Evolutionary conservation across 2,888 invertebrate genomes (phyloP), one percentile per base, ranked within the genome.

Genomic region (Leucania comma): DNA sequence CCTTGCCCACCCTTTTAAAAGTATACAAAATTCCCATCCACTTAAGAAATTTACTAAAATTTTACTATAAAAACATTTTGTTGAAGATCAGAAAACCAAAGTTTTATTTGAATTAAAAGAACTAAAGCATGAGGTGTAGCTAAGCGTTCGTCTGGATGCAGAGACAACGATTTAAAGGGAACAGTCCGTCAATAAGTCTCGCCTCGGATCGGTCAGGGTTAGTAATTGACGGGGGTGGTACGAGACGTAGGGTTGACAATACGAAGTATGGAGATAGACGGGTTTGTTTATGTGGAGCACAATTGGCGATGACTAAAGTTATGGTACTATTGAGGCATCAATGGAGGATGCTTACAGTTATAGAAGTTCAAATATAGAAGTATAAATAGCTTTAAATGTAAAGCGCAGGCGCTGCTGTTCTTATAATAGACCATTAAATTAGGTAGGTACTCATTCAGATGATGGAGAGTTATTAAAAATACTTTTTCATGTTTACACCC

Each of bases 111-210:
- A 72, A 66, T 73, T 56, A 72, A 71, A 82, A 67, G 65, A 75
- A 61, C 54, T 12, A 60, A 81, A 72, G 73, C 70, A 78, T 78
- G 68, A 83, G 75, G 69, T 73, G 63, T 76, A 72, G 80, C 77
- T 83, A 77, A 79, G 67, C 70, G 63, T 70, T 78, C 74, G 82
- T 85, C 80, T 86, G 72, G 85, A 87, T 85, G 89, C 90, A 91
- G 90, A 89, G 87, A 89, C 88, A 86, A 84, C 87, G 88, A 88
- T 89, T 91, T 90, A 90, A 91, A 90, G 90, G 89, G 91, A 90
- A 88, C 91, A 92, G 93, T 94, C 91, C 94, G 95, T 95, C 95
- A 95, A 94, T 95, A 95, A 95, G 95, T 95, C 94, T 93, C 93
- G 92, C 90, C 90, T 90, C 91, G 90, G 91, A 90, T 93, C 94